phyloP scores from a whole-genome alignment of 2,888 invertebrate species.

The Idaea biselata region DNA sequence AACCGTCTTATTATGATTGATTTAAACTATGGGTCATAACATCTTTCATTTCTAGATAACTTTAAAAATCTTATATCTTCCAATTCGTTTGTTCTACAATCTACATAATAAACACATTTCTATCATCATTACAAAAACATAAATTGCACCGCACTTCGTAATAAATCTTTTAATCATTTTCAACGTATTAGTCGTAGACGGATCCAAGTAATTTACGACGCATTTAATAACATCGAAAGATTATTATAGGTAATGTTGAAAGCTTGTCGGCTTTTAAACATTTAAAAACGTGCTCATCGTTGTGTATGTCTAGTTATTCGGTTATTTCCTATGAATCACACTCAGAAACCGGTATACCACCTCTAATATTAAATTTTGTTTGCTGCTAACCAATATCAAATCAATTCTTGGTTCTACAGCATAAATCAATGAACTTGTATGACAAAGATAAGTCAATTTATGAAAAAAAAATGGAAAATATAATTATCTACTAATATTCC shows the following conservation, averaged over 20 bases:
- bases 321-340: slow-evolving; percentile 26
- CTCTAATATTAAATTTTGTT: not conserved
- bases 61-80: no score
- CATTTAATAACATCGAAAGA: slow-evolving; percentile 59
- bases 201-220: slow-evolving; percentile 57
- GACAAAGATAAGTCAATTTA: not conserved
- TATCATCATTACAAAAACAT: not conserved
- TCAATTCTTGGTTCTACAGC: not conserved
- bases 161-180: slow-evolving; percentile 29
- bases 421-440: not conserved
- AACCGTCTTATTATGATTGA: not conserved
- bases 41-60: not conserved
- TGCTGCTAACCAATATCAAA: not conserved
- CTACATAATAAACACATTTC: no score
- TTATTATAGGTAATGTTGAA: slow-evolving; percentile 36
- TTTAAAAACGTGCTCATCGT: slow-evolving; percentile 48
- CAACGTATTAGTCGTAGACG: slow-evolving; percentile 43
- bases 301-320: slow-evolving; percentile 15
- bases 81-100: no score
- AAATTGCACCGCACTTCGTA: not conserved
- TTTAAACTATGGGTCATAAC: not conserved
- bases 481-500: not conserved
- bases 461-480: no score
- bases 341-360: slow-evolving; percentile 11
- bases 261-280: slow-evolving; percentile 48